Evolutionary conservation across 2,797 vertebrate species (phyloP), one percentile per base, ranked within the genome.

Genomic region (Ispidina lecontei): DNA sequence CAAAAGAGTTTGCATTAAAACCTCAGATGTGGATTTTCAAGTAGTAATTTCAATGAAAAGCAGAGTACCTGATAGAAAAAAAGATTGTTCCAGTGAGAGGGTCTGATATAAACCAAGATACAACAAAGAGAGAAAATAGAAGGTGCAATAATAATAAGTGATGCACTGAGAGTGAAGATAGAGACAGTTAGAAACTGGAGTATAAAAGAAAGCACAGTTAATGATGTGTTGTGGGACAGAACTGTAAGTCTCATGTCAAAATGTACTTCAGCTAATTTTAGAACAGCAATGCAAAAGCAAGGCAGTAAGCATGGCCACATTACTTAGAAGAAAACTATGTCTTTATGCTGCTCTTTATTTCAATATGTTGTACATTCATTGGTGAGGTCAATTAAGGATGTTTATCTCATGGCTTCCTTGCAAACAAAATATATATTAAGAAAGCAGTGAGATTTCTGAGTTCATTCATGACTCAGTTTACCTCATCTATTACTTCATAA

Each of bases 11-110:
- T 88, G 59, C 41, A 44, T 73, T 59, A 80, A 90, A 86, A n/a
- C 16, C 51, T 87, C 70, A 89, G 60, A 81, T 51, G 14, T 37
- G 28, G 31, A 65, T 89, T 60, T 85, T 81, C 55, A 75, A 69
- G 55, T 78, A 25, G 17, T 62, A 85, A 78, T 93, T 87, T 65
- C 83, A 92, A 91, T 83, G 51, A 83, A 91, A 85, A 64, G 51
- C 29, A 69, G 51, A 71, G 12, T 29, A 31, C 29, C 51, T 77
- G 67, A 71, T 59, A 47, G 20, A 55, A 71, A 62, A 89, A 72
- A 44, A 16, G n/a, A 52, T 35, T 28, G 41, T 22, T 78, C 16
- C 55, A 81, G 37, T 62, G 29, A 72, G 72, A 78, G 16, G 23
- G 29, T 63, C 43, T 16, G 25, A 33, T 87, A 91, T 31, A 79